Percentiles rank a stretch among this genome's conserved stretches.
These are phyloP conservation scores for Lysandra coridon DNA, from an alignment of 2,888 invertebrate species.

Conservation along the genomic window DNA sequence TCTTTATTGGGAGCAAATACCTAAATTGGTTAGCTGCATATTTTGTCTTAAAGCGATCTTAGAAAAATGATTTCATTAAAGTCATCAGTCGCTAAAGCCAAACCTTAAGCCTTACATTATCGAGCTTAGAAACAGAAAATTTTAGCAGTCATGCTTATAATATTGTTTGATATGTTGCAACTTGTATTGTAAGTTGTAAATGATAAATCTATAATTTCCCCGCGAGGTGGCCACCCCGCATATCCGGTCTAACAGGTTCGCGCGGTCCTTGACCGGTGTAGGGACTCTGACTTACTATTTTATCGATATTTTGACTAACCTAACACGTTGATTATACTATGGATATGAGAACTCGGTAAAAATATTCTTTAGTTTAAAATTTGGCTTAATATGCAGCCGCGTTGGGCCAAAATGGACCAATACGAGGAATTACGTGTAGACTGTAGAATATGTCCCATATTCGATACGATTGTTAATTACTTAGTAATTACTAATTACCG, in stretches of 20 bases:
- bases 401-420: too few species aligned
- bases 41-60: too few species aligned
- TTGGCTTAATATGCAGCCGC: too few species aligned
- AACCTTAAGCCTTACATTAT: neutral
- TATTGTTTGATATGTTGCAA: too few species aligned
- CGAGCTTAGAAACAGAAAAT: neutral
- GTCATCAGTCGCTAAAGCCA: neutral
- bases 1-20: too few species aligned
- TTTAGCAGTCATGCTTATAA: neutral
- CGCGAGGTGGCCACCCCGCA: constrained; percentile 58
- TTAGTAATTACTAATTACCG: too few species aligned
- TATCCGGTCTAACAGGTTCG: constrained; percentile 69
- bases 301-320: constrained; percentile 37
- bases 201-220: constrained; percentile 50
- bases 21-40: too few species aligned
- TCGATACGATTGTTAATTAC: too few species aligned
- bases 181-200: neutral
- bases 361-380: too few species aligned
- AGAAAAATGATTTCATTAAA: too few species aligned
- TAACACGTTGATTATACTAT: neutral
- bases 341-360: neutral
- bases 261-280: constrained; percentile 63
- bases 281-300: constrained; percentile 37
- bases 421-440: too few species aligned
- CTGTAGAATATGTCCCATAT: too few species aligned